phyloP scores from a whole-genome alignment of 2,888 invertebrate genomes.

The Bursaphelenchus okinawaensis region DNA sequence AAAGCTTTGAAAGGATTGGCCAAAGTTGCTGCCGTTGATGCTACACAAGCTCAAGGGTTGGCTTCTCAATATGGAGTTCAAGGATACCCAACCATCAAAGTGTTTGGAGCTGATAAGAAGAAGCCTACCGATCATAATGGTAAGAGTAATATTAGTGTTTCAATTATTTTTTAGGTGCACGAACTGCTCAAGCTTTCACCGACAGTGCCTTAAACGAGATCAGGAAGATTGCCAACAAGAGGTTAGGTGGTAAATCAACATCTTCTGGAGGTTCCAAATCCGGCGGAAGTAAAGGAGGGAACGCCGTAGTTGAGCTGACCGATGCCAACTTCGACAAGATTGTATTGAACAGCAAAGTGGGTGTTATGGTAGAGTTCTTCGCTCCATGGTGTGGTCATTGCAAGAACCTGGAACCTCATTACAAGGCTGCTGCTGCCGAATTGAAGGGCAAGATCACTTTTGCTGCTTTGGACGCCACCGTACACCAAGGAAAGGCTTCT shows the following conservation, averaged over 20 bases:
- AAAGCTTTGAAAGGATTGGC: constrained; percentile 84
- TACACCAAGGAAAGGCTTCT: constrained; percentile 74
- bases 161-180: constrained; percentile 62
- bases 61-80: constrained; percentile 69
- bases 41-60: constrained; percentile 78
- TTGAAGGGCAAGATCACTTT: constrained; percentile 88
- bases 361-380: constrained; percentile 96
- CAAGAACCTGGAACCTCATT: constrained; percentile 83
- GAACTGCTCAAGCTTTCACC: constrained; percentile 79
- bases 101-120: constrained; percentile 78
- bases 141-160: constrained; percentile 8
- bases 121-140: constrained; percentile 74
- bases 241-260: constrained; percentile 40
- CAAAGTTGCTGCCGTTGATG: constrained; percentile 89
- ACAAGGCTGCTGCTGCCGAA: constrained; percentile 87
- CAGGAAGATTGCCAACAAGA: constrained; percentile 63
- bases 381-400: constrained; percentile 85
- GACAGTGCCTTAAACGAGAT: constrained; percentile 77
- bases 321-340: constrained; percentile 88
- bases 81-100: constrained; percentile 89
- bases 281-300: constrained; percentile 29
- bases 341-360: constrained; percentile 84
- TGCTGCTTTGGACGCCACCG: constrained; percentile 92
- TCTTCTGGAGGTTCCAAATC: constrained; percentile 21
- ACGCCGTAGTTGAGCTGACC: constrained; percentile 85